Conservation (phyloP, 2,888 invertebrate genomes). For the Iselma pallidipennis region DNA sequence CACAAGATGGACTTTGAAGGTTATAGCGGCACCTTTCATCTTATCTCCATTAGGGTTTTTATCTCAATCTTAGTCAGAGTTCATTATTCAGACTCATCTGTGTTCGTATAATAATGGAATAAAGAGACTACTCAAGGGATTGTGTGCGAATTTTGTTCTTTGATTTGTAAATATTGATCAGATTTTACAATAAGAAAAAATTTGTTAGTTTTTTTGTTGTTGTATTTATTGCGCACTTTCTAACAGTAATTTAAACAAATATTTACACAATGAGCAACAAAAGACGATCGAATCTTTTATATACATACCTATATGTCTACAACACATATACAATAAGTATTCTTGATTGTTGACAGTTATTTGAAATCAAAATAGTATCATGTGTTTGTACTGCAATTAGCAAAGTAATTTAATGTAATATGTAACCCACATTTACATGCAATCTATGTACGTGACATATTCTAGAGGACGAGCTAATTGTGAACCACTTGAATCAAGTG, state of each 20-base stretch:
- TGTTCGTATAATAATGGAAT: background rate
- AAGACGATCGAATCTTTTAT: slow-evolving; percentile 3
- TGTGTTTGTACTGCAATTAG: slow-evolving; percentile 26
- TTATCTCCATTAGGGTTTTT: slow-evolving; percentile 39
- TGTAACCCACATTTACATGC: slow-evolving; percentile 23
- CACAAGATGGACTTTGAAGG: slow-evolving; percentile 34
- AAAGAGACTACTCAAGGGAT: background rate
- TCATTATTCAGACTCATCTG: background rate
- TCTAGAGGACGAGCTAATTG: slow-evolving; percentile 27
- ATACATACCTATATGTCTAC: background rate
- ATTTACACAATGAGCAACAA: slow-evolving; percentile 20
- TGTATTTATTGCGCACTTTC: background rate
- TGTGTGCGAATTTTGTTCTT: background rate
- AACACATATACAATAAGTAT: slow-evolving; percentile 7
- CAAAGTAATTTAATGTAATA: slow-evolving; percentile 22
- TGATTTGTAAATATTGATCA: background rate
- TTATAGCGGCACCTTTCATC: slow-evolving; percentile 37
- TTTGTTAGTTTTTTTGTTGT: background rate
- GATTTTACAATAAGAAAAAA: background rate
- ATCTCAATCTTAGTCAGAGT: slow-evolving; percentile 18
- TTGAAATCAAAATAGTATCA: slow-evolving; percentile 19
- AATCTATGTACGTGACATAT: slow-evolving; percentile 12
- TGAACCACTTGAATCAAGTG: slow-evolving; percentile 23
- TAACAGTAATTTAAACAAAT: slow-evolving; percentile 23
- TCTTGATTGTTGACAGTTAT: slow-evolving; percentile 17